Evolutionary conservation across 2,797 vertebrate genomes (phyloP).

Genomic region (Acipenser transmontanus): DNA sequence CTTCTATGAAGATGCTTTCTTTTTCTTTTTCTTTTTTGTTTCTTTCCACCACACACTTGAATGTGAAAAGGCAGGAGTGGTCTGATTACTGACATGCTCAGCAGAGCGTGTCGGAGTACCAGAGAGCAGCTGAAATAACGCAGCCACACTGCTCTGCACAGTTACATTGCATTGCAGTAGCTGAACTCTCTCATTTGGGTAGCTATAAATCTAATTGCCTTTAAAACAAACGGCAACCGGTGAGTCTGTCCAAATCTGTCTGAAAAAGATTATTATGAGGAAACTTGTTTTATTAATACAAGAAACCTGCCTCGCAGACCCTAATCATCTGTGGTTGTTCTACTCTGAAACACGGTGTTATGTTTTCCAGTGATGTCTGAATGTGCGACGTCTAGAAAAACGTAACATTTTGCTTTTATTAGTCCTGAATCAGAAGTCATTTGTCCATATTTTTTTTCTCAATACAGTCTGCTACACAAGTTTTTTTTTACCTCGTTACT

Average conservation of each 20-base stretch:
- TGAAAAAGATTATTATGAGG: constrained; percentile 50
- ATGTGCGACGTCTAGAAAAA: constrained; percentile 24
- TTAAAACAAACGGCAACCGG: not conserved
- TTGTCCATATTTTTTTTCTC: constrained; percentile 1
- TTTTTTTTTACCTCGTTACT: no score
- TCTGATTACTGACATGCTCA: constrained; percentile 35
- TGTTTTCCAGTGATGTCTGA: constrained; percentile 51
- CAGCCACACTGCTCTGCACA: not conserved
- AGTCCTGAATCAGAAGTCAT: constrained; percentile 18
- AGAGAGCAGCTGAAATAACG: constrained; percentile 48
- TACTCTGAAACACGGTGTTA: constrained; percentile 49
- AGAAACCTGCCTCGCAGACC: constrained; percentile 56
- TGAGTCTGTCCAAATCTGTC: constrained; percentile 36
- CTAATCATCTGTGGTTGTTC: constrained; percentile 60
- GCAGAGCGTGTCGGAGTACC: constrained; percentile 29
- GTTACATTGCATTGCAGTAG: no score
- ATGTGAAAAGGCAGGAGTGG: constrained; percentile 16
- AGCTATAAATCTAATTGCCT: no score
- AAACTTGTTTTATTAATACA: constrained; percentile 45
- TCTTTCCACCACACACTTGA: constrained; percentile 18
- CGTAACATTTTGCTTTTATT: constrained; percentile 13
- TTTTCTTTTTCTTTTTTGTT: not conserved
- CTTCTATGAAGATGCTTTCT: no score
- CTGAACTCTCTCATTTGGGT: no score
- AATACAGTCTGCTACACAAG: no score